These are phyloP conservation scores for Caerostris extrusa DNA, from an alignment of 1,140 invertebrate genomes.

Conservation along the genomic window DNA sequence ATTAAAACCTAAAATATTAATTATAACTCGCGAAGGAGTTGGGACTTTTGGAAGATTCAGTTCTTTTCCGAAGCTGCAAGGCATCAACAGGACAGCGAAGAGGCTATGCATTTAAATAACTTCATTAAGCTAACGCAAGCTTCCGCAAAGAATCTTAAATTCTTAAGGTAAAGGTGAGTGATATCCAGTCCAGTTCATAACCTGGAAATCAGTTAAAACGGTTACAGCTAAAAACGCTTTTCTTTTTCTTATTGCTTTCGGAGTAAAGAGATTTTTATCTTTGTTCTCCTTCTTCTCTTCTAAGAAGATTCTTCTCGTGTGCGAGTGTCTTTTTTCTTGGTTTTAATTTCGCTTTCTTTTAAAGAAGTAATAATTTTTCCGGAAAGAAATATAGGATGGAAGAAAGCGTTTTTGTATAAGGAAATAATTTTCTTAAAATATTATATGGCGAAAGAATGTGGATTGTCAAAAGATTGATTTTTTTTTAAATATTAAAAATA, in stretches of 20 bases:
- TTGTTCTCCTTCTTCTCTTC: neutral
- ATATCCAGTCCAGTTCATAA: neutral
- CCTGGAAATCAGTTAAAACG: slow-evolving; percentile 7
- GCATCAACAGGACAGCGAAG: neutral
- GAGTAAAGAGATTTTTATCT: slow-evolving; percentile 25
- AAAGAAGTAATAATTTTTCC: neutral
- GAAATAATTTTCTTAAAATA: slow-evolving; percentile 4
- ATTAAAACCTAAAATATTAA: slow-evolving; percentile 7
- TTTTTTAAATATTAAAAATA: neutral
- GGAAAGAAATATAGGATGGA: neutral
- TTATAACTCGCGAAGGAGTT: slow-evolving; percentile 10
- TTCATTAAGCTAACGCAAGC: slow-evolving; percentile 34
- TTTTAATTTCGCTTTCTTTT: slow-evolving; percentile 2
- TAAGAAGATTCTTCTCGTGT: neutral
- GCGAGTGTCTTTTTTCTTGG: neutral
- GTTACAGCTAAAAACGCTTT: slow-evolving; percentile 13
- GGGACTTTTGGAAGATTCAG: neutral
- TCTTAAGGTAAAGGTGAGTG: slow-evolving; percentile 18
- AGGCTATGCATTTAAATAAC: slow-evolving; percentile 59
- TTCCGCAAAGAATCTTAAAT: neutral
- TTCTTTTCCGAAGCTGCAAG: neutral
- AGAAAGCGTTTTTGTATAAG: neutral
- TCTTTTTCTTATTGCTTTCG: neutral
- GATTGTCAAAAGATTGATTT: neutral
- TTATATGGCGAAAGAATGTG: neutral